phyloP scores from a whole-genome alignment of 2,888 invertebrate species.

The Neoscelio sp. region DNA sequence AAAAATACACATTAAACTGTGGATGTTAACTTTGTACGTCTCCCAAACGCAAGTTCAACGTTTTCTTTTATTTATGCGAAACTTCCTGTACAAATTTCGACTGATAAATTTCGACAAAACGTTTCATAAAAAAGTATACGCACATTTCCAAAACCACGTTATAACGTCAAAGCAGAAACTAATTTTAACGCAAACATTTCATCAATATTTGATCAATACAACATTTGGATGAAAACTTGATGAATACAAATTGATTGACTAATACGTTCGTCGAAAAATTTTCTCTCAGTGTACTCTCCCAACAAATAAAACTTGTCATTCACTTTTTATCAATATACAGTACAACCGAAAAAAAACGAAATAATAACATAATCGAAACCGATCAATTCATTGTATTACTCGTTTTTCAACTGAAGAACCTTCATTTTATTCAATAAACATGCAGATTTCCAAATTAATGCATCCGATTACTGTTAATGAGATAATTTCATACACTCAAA shows the following conservation, averaged over 20 bases:
- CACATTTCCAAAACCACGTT: neutral
- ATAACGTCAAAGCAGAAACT: neutral
- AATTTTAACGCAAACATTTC: neutral
- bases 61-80: too few relatives aligned
- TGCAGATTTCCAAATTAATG: slow-evolving; percentile 44
- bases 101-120: too few relatives aligned
- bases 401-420: slow-evolving; percentile 10
- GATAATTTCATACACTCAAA: slow-evolving; percentile 49
- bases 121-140: too few relatives aligned
- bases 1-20: too few relatives aligned
- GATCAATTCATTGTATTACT: too few relatives aligned
- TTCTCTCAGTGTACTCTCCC: slow-evolving; percentile 20
- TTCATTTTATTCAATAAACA: slow-evolving; percentile 14
- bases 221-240: neutral
- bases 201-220: neutral
- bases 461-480: slow-evolving; percentile 25
- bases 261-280: slow-evolving; percentile 1
- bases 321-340: neutral
- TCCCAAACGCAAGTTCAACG: too few relatives aligned
- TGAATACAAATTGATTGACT: slow-evolving; percentile 24
- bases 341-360: slow-evolving; percentile 11
- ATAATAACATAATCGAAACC: slow-evolving; percentile 17
- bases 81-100: too few relatives aligned
- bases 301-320: neutral
- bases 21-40: too few relatives aligned